Conservation (phyloP, 2,113 vertebrate genomes). For the Xiphorhynchus elegans region DNA sequence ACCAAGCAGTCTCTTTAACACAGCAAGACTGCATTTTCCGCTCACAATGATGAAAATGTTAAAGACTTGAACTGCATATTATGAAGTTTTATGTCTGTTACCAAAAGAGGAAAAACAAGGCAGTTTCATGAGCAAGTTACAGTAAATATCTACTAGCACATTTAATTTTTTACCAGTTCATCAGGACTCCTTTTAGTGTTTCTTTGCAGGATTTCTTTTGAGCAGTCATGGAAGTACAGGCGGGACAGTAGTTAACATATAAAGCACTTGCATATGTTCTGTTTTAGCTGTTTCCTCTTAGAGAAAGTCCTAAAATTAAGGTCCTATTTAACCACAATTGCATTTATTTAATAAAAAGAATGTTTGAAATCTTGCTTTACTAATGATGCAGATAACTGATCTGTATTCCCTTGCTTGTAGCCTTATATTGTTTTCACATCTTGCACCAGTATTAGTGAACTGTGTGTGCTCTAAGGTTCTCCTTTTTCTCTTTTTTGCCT, state of each 20-base stretch:
- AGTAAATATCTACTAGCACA: neutral
- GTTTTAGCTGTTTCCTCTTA: neutral
- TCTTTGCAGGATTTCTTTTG: neutral
- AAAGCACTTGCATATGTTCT: neutral
- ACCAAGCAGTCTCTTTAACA: neutral
- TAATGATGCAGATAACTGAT: neutral
- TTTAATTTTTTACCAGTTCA: neutral
- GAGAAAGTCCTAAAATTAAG: neutral
- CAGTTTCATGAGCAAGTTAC: neutral
- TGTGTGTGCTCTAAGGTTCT: neutral
- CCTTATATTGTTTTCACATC: neutral
- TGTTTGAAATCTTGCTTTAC: neutral
- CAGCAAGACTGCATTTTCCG: neutral
- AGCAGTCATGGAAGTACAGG: neutral
- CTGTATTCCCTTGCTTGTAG: neutral
- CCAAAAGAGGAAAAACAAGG: neutral
- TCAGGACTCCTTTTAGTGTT: neutral
- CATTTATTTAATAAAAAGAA: neutral
- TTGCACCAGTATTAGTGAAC: neutral
- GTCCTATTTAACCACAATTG: neutral
- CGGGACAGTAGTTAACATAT: neutral
- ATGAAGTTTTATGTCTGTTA: neutral
- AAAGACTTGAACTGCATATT: neutral
- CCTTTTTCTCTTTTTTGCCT: neutral
- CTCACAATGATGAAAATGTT: neutral